Percentiles rank a stretch among this genome's conserved stretches.
phyloP scores from a whole-genome alignment of 2,797 vertebrate genomes.

The Spea hammondii region DNA sequence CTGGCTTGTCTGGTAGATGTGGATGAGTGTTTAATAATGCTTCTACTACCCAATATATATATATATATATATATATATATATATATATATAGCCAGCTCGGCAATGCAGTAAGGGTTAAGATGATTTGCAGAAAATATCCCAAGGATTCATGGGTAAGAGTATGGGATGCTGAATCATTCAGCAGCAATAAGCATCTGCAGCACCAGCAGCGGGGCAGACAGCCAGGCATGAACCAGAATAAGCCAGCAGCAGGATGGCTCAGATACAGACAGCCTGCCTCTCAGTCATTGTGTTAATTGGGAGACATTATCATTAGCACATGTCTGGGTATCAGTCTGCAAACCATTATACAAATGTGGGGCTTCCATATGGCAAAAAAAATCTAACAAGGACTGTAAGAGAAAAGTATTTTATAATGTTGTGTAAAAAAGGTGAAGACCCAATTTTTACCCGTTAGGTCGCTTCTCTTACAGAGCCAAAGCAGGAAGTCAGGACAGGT shows the following conservation, averaged over 20 bases:
- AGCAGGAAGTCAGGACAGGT: too few species aligned
- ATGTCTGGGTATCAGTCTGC: background rate
- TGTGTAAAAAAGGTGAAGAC: too few species aligned
- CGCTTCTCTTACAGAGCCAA: too few species aligned
- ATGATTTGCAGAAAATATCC: constrained; percentile 35
- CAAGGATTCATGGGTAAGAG: constrained; percentile 19
- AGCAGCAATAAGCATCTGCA: constrained; percentile 19
- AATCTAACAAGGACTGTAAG: too few species aligned
- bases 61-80: too few species aligned
- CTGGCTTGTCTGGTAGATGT: too few species aligned
- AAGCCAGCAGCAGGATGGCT: constrained; percentile 3
- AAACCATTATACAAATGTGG: too few species aligned
- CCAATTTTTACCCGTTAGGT: too few species aligned
- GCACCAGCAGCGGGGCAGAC: background rate
- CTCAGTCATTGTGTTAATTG: background rate
- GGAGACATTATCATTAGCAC: background rate
- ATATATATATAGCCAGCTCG: background rate
- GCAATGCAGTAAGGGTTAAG: constrained; percentile 28
- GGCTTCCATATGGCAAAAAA: too few species aligned
- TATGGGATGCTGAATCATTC: constrained; percentile 42
- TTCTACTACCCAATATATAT: too few species aligned
- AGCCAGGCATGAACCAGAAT: constrained; percentile 12
- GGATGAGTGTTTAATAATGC: too few species aligned
- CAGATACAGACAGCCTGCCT: background rate
- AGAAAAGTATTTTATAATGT: too few species aligned